Conservation (phyloP, 2,797 vertebrate genomes). For the Echiichthys vipera region DNA sequence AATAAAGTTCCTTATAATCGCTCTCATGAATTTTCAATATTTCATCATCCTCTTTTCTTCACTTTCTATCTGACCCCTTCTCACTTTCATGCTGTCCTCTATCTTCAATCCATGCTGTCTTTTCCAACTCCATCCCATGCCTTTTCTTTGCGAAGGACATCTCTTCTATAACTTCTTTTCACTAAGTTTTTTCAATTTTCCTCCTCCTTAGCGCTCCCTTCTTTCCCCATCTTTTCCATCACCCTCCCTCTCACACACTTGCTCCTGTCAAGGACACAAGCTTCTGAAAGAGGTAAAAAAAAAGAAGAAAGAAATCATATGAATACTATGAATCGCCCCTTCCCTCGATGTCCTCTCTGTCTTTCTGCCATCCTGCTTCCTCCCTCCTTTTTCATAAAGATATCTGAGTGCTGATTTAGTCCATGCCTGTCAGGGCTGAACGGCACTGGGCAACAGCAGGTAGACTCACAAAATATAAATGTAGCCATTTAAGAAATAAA, state of each 20-base stretch:
- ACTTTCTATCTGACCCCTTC: background rate
- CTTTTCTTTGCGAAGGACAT: constrained; percentile 31
- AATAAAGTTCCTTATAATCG: constrained; percentile 4
- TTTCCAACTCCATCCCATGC: constrained; percentile 25
- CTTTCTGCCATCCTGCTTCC: constrained; percentile 9
- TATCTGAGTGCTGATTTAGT: constrained; percentile 43
- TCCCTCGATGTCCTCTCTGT: constrained; percentile 25
- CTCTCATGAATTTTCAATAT: background rate
- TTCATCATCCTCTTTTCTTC: background rate
- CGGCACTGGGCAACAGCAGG: constrained; percentile 53
- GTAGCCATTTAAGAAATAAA: constrained; percentile 58
- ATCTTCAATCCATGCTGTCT: constrained; percentile 13
- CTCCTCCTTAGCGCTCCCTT: constrained; percentile 30
- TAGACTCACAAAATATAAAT: constrained; percentile 56
- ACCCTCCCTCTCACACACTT: constrained; percentile 40
- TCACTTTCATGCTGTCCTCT: constrained; percentile 14
- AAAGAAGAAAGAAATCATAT: constrained; percentile 13
- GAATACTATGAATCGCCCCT: constrained; percentile 47
- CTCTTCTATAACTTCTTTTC: constrained; percentile 58
- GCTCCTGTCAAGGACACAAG: constrained; percentile 61
- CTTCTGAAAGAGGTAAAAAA: constrained; percentile 35
- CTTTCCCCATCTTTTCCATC: constrained; percentile 51
- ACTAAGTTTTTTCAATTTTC: constrained; percentile 50
- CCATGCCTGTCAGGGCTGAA: constrained; percentile 47
- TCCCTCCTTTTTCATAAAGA: constrained; percentile 48